A percentile compares a stretch with the other conserved stretches of the same genome.
phyloP scores from a whole-genome alignment of 1,140 invertebrate genomes.

The Tenebrio molitor region DNA sequence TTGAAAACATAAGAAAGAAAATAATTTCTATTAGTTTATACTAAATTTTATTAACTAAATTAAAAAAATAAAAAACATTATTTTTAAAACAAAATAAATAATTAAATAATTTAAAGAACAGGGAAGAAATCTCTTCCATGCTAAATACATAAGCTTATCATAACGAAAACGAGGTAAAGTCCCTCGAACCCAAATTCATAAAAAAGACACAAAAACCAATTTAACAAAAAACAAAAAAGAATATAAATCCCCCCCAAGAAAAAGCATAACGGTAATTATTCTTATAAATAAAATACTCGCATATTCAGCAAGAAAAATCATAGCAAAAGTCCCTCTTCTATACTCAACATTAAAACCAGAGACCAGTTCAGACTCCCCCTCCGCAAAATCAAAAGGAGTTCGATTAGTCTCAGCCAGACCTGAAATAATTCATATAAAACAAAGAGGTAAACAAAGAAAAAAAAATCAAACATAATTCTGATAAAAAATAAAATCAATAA shows the following conservation, averaged over 20 bases:
- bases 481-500: conserved; percentile 60
- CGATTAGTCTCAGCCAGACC: conserved; percentile 80
- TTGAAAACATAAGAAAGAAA: conserved; percentile 77
- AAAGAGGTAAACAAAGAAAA: not conserved
- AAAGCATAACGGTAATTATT: conserved; percentile 70
- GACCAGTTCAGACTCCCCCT: conserved; percentile 81
- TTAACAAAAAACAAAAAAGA: conserved; percentile 69
- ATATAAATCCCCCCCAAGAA: conserved; percentile 67
- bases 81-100: conserved; percentile 65
- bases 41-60: no score
- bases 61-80: no score
- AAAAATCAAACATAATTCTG: not conserved
- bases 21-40: no score
- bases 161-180: conserved; percentile 72
- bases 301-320: conserved; percentile 83
- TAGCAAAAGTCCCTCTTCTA: conserved; percentile 76
- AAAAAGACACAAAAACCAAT: conserved; percentile 68
- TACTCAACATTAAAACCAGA: conserved; percentile 83
- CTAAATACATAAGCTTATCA: conserved; percentile 75
- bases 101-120: conserved; percentile 70
- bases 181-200: conserved; percentile 72
- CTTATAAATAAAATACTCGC: conserved; percentile 77
- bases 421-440: conserved; percentile 69
- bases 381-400: conserved; percentile 83
- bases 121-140: conserved; percentile 71